Evolutionary conservation across 1,140 invertebrate genomes (phyloP), one percentile per base, ranked within the genome.

Genomic region (Plutomurus gul): DNA sequence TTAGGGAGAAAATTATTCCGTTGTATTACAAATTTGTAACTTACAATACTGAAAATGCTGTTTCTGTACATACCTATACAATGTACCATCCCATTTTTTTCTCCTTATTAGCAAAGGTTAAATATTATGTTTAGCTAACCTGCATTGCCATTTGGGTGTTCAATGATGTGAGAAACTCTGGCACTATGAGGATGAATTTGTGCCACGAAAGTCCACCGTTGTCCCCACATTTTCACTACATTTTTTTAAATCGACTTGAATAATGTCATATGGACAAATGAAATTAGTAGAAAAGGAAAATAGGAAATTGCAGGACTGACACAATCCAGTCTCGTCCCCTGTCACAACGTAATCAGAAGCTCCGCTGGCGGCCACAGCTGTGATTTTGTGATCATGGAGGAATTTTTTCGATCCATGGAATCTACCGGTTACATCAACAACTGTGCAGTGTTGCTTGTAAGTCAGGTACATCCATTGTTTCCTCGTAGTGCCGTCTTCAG

Each of bases 391-490:
- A 4, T 51, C 40, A 43, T 83, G 82, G 5, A 83, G 46, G 39
- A 81, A 81, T 20, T 60, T 76, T 46, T 83, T 83, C 1, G 82
- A 82, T 4, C 80, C 80, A 56, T 83, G 82, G 74, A 77, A 20
- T 72, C 82, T 43, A 18, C 82, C 82, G 1, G 76, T 81, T 0
- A 76, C 76, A 43, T 83, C 82, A 65, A 82, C 77, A 8, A 83
- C 46, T 7, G 78, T 75, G n/a, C 78, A 80, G 51, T 80, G 65
- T 51, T 72, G 43, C 16, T 78, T 80, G 46, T 76, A 83, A 4
- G 78, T 81, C 37, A 82, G 75, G 37, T 83, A 83, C 60, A 83
- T 80, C 78, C 80, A 83, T 49, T 83, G 82, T 36, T 82, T 82
- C 47, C 75, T 77, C 1, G 10, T 18, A n/a, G 13, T n/a, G 13